Conservation (phyloP, 1,140 invertebrate genomes). For the Drosophila pseudoobscura region DNA sequence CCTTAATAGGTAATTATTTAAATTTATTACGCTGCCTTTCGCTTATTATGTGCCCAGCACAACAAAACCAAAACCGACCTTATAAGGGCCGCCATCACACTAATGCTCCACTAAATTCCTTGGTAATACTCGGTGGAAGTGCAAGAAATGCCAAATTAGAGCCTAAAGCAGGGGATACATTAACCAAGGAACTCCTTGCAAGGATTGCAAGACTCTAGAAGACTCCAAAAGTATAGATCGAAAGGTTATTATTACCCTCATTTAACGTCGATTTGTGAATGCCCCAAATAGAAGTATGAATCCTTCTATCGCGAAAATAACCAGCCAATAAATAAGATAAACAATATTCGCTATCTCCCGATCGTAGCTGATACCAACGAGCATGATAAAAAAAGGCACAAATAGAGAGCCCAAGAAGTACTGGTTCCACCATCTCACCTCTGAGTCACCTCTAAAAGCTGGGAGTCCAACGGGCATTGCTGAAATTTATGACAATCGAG, state of each 20-base stretch:
- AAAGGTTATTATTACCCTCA: too few species aligned
- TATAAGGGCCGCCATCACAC: slow-evolving; percentile 19
- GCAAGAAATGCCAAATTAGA: background rate
- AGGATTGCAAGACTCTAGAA: too few species aligned
- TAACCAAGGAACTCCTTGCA: background rate
- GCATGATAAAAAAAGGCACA: slow-evolving; percentile 6
- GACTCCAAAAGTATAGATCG: too few species aligned
- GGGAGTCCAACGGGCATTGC: slow-evolving; percentile 3
- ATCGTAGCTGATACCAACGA: slow-evolving; percentile 21
- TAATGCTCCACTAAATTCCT: slow-evolving; percentile 22
- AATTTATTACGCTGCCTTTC: slow-evolving; percentile 78
- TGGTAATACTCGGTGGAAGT: too few species aligned
- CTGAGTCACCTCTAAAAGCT: slow-evolving; percentile 25
- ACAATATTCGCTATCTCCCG: too few species aligned
- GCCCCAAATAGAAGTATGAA: too few species aligned
- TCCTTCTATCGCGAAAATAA: too few species aligned
- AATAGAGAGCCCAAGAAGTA: slow-evolving; percentile 21
- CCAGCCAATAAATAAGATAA: too few species aligned
- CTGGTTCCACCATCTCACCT: background rate
- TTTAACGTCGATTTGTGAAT: too few species aligned
- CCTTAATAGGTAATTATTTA: slow-evolving; percentile 83
- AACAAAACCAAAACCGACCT: slow-evolving; percentile 45
- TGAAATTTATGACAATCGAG: slow-evolving; percentile 1
- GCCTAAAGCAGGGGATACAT: background rate
- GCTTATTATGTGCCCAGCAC: slow-evolving; percentile 51